These are phyloP conservation scores for Heterodera filipjevi DNA, from an alignment of 2,888 invertebrate genomes.

Conservation along the genomic window DNA sequence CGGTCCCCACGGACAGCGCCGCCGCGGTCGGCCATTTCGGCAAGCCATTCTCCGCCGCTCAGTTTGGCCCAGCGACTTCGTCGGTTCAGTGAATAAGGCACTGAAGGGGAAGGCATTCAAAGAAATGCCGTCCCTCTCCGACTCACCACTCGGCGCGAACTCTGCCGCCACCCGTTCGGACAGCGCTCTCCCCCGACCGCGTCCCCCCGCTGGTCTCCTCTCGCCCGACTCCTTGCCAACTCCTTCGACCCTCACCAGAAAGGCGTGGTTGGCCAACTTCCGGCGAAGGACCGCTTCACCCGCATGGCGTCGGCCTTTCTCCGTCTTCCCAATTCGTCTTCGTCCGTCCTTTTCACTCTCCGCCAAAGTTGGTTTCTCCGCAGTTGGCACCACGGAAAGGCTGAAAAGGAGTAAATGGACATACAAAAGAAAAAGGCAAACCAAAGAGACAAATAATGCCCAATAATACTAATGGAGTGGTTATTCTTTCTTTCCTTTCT, in stretches of 20 bases:
- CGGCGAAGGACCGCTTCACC: slow-evolving; percentile 33
- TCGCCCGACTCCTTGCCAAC: slow-evolving; percentile 21
- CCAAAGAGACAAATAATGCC: too few species aligned
- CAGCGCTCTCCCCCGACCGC: slow-evolving; percentile 5
- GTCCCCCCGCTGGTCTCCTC: neutral
- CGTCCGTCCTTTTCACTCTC: neutral
- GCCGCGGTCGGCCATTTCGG: neutral
- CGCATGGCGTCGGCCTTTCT: slow-evolving; percentile 39
- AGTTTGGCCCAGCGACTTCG: slow-evolving; percentile 57
- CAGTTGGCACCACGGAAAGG: too few species aligned
- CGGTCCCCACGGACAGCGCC: neutral
- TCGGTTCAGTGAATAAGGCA: slow-evolving; percentile 60
- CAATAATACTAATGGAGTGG: too few species aligned
- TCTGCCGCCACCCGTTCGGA: slow-evolving; percentile 19
- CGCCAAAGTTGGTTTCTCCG: neutral
- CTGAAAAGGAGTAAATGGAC: neutral
- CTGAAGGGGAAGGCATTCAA: slow-evolving; percentile 29
- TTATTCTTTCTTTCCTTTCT: too few species aligned
- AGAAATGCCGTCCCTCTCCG: neutral
- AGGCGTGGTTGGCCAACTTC: slow-evolving; percentile 24
- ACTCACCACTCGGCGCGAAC: slow-evolving; percentile 23
- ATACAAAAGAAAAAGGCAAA: too few species aligned
- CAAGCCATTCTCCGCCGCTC: slow-evolving; percentile 30
- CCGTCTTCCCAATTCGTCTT: slow-evolving; percentile 27
- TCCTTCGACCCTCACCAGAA: slow-evolving; percentile 20